Evolutionary conservation across 2,797 vertebrate species (phyloP).

Genomic region (Pampus argenteus): DNA sequence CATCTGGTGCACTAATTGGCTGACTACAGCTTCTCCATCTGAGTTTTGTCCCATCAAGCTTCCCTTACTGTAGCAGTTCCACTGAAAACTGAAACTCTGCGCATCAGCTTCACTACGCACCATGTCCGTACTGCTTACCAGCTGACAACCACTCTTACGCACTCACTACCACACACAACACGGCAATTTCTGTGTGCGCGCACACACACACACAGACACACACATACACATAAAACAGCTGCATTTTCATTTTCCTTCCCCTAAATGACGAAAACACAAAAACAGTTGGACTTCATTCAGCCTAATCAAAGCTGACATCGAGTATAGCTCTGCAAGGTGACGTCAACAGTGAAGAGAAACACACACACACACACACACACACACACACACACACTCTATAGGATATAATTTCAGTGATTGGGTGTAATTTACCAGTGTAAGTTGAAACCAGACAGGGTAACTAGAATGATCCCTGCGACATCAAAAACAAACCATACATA

Average conservation of each 20-base stretch:
- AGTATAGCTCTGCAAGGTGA: slow-evolving; percentile 78
- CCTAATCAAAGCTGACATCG: slow-evolving; percentile 84
- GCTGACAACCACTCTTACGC: slow-evolving; percentile 77
- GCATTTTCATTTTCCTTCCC: slow-evolving; percentile 78
- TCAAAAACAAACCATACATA: slow-evolving; percentile 70
- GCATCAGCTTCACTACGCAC: slow-evolving; percentile 52
- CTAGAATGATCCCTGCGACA: slow-evolving; percentile 69
- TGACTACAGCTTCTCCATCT: slow-evolving; percentile 62
- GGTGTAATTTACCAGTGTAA: slow-evolving; percentile 86
- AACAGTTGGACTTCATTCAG: slow-evolving; percentile 81
- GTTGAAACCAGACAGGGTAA: slow-evolving; percentile 81
- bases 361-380: slow-evolving; percentile 61
- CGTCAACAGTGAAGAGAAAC: slow-evolving; percentile 72
- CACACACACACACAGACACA: slow-evolving; percentile 32
- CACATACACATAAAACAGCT: slow-evolving; percentile 66
- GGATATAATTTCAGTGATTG: slow-evolving; percentile 87
- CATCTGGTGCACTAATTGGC: slow-evolving; percentile 77
- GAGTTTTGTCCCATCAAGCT: slow-evolving; percentile 74
- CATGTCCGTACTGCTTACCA: slow-evolving; percentile 56
- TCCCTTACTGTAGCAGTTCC: slow-evolving; percentile 58
- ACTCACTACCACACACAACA: slow-evolving; percentile 55
- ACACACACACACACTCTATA: slow-evolving; percentile 55
- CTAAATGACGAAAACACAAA: slow-evolving; percentile 83
- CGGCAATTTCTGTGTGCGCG: slow-evolving; percentile 50
- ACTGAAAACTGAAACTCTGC: slow-evolving; percentile 60